Percentiles rank a stretch among this genome's conserved stretches.
phyloP scores from a whole-genome alignment of 1,140 invertebrate genomes.

The Acromyrmex charruanus region DNA sequence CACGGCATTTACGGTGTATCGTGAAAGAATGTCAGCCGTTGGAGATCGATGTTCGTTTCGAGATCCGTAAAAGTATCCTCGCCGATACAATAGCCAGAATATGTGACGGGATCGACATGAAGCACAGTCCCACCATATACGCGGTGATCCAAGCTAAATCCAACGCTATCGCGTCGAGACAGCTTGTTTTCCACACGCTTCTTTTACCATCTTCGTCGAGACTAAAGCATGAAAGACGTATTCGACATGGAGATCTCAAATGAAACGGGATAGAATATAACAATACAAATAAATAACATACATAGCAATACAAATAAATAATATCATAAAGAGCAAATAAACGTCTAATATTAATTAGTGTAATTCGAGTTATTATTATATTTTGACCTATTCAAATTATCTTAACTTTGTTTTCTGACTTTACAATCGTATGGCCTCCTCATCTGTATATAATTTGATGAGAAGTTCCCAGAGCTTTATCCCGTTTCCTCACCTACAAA shows the following conservation, averaged over 20 bases:
- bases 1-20: neutral
- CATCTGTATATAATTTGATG: constrained; percentile 15
- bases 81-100: constrained; percentile 72
- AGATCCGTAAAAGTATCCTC: constrained; percentile 56
- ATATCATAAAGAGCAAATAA: neutral
- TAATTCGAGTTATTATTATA: neutral
- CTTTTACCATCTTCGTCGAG: constrained; percentile 27
- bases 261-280: neutral
- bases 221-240: constrained; percentile 60
- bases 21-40: constrained; percentile 2
- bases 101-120: constrained; percentile 72
- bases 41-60: neutral
- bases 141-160: constrained; percentile 73
- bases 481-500: constrained; percentile 15
- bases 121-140: constrained; percentile 70
- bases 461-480: neutral
- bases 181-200: constrained; percentile 42
- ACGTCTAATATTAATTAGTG: neutral
- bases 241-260: constrained; percentile 39
- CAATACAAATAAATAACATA: neutral
- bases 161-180: constrained; percentile 73
- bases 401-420: neutral
- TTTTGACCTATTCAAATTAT: neutral
- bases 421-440: neutral
- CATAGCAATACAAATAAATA: neutral